These are phyloP conservation scores for Oriolus oriolus DNA, from an alignment of 2,113 vertebrate species.

Conservation along the genomic window DNA sequence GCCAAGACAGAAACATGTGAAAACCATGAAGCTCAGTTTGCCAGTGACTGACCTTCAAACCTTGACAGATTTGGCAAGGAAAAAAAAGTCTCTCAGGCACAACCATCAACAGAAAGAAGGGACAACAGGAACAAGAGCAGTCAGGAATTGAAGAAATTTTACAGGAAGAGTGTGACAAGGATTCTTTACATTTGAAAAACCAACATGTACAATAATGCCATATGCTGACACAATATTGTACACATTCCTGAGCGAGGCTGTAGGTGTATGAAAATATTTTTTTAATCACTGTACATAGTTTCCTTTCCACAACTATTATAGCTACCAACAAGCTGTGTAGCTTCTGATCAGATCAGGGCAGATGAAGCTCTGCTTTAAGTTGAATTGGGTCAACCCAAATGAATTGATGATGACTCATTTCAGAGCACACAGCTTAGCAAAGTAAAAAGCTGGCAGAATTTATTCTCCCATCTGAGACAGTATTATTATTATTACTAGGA, in stretches of 20 bases:
- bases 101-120: background rate
- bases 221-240: background rate
- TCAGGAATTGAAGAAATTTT: background rate
- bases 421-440: background rate
- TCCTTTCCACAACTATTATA: background rate
- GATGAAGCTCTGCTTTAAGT: background rate
- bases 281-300: background rate
- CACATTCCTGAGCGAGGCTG: background rate
- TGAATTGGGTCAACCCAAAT: conserved; percentile 5
- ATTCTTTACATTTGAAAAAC: background rate
- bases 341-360: background rate
- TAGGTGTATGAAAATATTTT: background rate
- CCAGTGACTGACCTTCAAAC: background rate
- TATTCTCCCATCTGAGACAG: background rate
- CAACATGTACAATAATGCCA: background rate
- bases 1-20: background rate
- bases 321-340: background rate
- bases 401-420: conserved; percentile 1
- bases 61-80: background rate
- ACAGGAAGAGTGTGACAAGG: background rate
- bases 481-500: background rate
- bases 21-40: background rate
- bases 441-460: background rate
- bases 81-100: background rate
- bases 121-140: background rate